Conservation (phyloP, 2,113 vertebrate genomes). For the Vulpes lagopus region DNA sequence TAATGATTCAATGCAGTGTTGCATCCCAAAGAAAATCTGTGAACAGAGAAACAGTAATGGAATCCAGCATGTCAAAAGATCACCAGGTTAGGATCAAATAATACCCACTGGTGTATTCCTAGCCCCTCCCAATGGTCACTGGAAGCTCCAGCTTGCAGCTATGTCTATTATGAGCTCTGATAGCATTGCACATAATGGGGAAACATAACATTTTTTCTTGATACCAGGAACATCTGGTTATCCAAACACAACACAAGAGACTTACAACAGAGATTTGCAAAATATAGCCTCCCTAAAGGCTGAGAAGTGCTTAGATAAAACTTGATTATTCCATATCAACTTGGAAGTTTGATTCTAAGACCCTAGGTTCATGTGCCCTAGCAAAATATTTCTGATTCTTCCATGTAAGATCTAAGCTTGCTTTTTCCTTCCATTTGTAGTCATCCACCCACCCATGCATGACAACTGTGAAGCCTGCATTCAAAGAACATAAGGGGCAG, state of each 20-base stretch:
- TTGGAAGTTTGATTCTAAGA: slow-evolving; percentile 30
- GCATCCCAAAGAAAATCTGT: not conserved
- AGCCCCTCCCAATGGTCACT: not conserved
- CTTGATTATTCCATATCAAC: not conserved
- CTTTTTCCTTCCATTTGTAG: not conserved
- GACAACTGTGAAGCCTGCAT: not conserved
- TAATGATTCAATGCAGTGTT: not conserved
- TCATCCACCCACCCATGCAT: not conserved
- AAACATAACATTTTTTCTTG: not conserved
- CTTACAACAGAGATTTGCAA: not conserved
- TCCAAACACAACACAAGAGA: not conserved
- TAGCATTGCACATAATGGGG: not conserved
- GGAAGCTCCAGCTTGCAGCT: not conserved
- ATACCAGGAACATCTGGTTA: slow-evolving; percentile 46
- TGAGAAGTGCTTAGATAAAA: not conserved
- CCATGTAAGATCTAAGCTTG: not conserved
- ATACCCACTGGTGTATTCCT: not conserved
- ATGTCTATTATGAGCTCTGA: not conserved
- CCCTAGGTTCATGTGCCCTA: not conserved
- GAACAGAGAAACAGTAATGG: not conserved
- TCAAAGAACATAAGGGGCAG: not conserved
- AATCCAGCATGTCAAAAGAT: not conserved
- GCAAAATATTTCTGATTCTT: slow-evolving; percentile 19
- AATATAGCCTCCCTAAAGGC: not conserved
- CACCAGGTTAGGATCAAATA: not conserved